Percentiles rank a stretch among this genome's conserved stretches.
Conservation (phyloP, 2,797 vertebrate species). For the Channa striata region DNA sequence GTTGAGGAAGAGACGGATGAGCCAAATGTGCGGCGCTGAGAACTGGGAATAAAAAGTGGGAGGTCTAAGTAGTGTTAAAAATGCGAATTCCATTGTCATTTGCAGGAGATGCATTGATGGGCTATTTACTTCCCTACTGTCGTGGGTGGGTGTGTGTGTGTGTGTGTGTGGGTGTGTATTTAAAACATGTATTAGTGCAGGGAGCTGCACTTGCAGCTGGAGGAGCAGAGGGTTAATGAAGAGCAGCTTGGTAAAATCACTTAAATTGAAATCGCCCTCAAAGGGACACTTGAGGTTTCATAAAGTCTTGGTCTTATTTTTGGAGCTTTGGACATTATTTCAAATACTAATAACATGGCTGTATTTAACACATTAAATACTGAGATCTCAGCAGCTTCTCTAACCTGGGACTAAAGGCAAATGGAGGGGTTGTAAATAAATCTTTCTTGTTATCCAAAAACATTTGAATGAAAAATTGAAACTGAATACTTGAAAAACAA, state of each 20-base stretch:
- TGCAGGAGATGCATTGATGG: slow-evolving; percentile 60
- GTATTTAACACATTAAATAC: not conserved
- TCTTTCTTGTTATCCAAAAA: no score
- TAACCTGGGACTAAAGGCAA: no score
- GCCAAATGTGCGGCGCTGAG: slow-evolving; percentile 24
- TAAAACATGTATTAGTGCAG: slow-evolving; percentile 39
- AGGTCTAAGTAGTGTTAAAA: slow-evolving; percentile 40
- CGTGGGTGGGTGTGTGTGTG: not conserved
- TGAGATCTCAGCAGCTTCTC: not conserved
- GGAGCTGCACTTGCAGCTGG: slow-evolving; percentile 27
- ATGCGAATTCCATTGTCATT: slow-evolving; percentile 65
- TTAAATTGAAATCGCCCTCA: slow-evolving; percentile 29
- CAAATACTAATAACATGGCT: not conserved
- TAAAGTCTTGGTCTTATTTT: not conserved
- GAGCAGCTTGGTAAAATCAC: slow-evolving; percentile 42
- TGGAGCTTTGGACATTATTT: not conserved
- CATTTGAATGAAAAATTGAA: no score
- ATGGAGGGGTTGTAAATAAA: no score
- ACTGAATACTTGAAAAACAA: no score
- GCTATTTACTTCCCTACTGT: slow-evolving; percentile 54
- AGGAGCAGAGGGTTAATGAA: slow-evolving; percentile 64
- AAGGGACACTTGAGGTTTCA: slow-evolving; percentile 6
- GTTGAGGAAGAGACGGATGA: slow-evolving; percentile 20
- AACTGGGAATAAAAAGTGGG: slow-evolving; percentile 43
- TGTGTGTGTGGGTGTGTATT: slow-evolving; percentile 9